phyloP scores from a whole-genome alignment of 2,888 invertebrate genomes.

The Sabatieria punctata region DNA sequence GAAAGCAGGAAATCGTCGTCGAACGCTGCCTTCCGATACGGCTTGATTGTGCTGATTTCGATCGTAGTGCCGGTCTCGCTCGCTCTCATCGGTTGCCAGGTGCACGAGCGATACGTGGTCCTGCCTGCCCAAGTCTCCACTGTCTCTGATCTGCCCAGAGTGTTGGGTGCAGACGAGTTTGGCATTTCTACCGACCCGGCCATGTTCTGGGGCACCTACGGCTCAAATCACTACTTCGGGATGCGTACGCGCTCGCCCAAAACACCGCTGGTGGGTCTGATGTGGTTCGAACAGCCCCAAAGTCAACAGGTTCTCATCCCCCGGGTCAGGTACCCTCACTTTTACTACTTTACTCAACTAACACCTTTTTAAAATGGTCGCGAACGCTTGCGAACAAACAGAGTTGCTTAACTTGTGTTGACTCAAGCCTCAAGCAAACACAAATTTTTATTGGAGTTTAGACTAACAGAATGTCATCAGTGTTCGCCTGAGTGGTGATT shows the following conservation, averaged over 20 bases:
- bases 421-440: too few relatives aligned
- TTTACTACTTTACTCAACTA: too few relatives aligned
- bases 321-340: slow-evolving; percentile 6
- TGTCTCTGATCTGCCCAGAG: slow-evolving; percentile 1
- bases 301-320: slow-evolving; percentile 6
- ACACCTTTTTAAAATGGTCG: too few relatives aligned
- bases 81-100: background rate
- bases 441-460: slow-evolving; percentile 31
- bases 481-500: too few relatives aligned
- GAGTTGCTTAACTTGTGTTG: too few relatives aligned
- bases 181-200: slow-evolving; percentile 40
- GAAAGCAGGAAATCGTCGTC: too few relatives aligned
- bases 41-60: too few relatives aligned
- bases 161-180: background rate
- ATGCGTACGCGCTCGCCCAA: slow-evolving; percentile 71
- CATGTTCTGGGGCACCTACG: slow-evolving; percentile 80
- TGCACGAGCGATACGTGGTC: background rate
- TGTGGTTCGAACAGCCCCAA: slow-evolving; percentile 70
- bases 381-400: too few relatives aligned
- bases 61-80: background rate
- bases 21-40: too few relatives aligned
- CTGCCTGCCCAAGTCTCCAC: slow-evolving; percentile 7
- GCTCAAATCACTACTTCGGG: slow-evolving; percentile 71
- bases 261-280: slow-evolving; percentile 75
- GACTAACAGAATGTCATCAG: too few relatives aligned